Evolutionary conservation across 30 jellyfish, hydroid and myxozoan species (phyloP), one percentile per base, ranked within the genome.

Genomic region (Aurelia aurita complex sp. Pacific): DNA sequence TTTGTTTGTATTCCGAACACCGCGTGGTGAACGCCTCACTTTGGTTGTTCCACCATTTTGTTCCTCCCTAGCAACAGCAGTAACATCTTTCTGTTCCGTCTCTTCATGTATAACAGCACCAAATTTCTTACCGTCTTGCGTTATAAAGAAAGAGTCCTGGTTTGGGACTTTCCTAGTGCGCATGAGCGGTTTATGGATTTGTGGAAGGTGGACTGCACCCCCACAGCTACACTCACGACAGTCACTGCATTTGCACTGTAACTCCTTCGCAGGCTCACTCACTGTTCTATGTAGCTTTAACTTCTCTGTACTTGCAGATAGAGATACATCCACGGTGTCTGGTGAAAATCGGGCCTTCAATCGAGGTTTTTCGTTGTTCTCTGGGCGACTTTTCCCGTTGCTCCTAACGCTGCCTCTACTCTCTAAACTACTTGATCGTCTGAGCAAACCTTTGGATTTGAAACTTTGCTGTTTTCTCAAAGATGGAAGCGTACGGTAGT

Each of bases 391-490:
- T 34, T 29, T n/a, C 4, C 42, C 64, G 73, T 11, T 42, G 73
- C 81, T 79, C 66, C 51, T 23, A 23, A 68, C 77, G 23, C 57
- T 68, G n/a, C 12, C 23, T 10, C 78, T 68, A 33, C 88, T 74
- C 55, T 86, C 89, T 32, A 86, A 73, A 79, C 89, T 86, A 42
- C 84, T 86, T 38, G 80, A 36, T 14, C 89, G 86, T 35, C 79
- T 52, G 9, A 76, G 80, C 11, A 59, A 23, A 51, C 69, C 51
- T 65, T 38, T 76, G 60, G 80, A 62, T 33, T 66, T 68, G 52
- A 71, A 61, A 52, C 88, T 76, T 35, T 60, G 62, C 23, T 64
- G 93, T 50, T 73, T 73, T n/a, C 85, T 70, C 64, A 86, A 32
- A 1, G 89, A 53, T 40, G 95, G 89, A 29, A 86, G 63, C 2